Conservation (phyloP, 2,888 invertebrate species). For the Conus canariensis region DNA sequence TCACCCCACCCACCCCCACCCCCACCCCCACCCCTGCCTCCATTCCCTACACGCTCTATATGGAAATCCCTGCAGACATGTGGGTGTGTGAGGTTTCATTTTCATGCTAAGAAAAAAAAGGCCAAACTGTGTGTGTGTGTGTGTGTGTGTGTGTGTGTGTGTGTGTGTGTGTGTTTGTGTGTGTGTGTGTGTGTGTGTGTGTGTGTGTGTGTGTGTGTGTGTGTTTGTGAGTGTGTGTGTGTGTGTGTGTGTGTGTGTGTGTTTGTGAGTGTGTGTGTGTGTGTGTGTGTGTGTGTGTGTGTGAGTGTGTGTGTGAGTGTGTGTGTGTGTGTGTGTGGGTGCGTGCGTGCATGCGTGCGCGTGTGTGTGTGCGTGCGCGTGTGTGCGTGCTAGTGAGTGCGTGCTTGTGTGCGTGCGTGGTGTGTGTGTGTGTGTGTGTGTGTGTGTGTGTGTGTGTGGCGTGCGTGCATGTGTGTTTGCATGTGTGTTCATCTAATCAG, state of each 20-base stretch:
- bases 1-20: no score
- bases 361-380: background rate
- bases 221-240: constrained; percentile 19
- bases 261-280: background rate
- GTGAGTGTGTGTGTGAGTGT: background rate
- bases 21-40: no score
- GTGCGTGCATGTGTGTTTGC: no score
- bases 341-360: background rate
- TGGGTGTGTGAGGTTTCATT: no score
- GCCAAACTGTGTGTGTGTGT: constrained; percentile 9
- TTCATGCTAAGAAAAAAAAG: no score
- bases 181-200: constrained; percentile 24
- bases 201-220: constrained; percentile 31
- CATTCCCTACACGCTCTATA: no score
- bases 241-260: constrained; percentile 8
- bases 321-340: constrained; percentile 11
- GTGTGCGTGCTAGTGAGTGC: background rate
- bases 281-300: constrained; percentile 14
- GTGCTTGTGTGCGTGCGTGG: no score
- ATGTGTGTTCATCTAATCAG: no score
- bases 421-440: no score
- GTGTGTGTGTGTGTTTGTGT: constrained; percentile 18
- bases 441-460: no score
- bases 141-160: constrained; percentile 31
- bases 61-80: no score